phyloP scores from a whole-genome alignment of 2,797 vertebrate genomes.

The Acipenser oxyrinchus region DNA sequence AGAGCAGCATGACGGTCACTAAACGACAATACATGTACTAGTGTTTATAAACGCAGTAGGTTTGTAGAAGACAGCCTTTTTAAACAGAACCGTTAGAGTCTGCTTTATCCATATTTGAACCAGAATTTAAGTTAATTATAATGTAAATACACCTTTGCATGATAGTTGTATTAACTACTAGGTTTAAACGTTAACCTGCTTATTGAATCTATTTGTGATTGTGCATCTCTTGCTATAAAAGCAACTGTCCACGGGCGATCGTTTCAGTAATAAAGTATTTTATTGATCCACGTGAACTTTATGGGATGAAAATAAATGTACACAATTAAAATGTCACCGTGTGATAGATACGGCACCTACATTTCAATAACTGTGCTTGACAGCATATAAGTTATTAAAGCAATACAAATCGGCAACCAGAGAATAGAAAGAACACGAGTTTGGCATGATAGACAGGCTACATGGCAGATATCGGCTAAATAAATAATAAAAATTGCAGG shows the following conservation, averaged over 20 bases:
- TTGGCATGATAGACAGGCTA: background rate
- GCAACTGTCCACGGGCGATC: background rate
- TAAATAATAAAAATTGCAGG: background rate
- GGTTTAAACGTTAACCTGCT: no score
- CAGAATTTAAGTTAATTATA: no score
- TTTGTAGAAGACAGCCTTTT: no score
- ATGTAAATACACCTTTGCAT: no score
- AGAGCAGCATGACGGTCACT: no score
- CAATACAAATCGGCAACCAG: background rate
- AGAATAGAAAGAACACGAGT: background rate
- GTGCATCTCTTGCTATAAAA: background rate
- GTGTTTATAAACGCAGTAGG: no score
- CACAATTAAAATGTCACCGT: slow-evolving; percentile 29
- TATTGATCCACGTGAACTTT: background rate
- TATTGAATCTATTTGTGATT: no score
- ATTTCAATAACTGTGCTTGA: slow-evolving; percentile 3
- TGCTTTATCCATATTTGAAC: no score
- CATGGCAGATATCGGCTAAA: background rate
- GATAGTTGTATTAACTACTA: no score
- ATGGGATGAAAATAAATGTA: background rate
- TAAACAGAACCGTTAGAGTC: no score
- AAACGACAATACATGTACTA: no score
- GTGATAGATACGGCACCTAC: slow-evolving; percentile 5
- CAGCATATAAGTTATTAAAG: slow-evolving; percentile 1
- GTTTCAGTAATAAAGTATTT: background rate